Percentiles rank a stretch among this genome's conserved stretches.
Conservation (phyloP, 2,888 invertebrate genomes). For the Elegia similella region DNA sequence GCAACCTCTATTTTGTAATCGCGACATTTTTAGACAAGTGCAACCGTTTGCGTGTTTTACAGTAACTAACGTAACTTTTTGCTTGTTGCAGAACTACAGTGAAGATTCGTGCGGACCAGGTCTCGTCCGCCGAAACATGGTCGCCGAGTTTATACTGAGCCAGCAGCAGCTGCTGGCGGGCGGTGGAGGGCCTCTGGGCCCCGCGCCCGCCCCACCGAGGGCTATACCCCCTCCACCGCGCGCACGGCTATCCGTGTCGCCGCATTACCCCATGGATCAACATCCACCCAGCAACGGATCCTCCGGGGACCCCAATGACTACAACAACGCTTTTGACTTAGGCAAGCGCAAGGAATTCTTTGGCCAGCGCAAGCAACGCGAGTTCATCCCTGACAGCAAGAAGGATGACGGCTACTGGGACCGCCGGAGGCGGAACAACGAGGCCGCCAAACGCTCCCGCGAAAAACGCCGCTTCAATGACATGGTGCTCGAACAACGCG, state of each 20-base stretch:
- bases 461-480: slow-evolving; percentile 98
- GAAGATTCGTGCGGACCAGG: slow-evolving; percentile 75
- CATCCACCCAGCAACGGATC: slow-evolving; percentile 49
- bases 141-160: slow-evolving; percentile 92
- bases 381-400: slow-evolving; percentile 97
- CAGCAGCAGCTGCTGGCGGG: slow-evolving; percentile 80
- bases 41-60: slow-evolving; percentile 43
- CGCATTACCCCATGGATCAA: slow-evolving; percentile 76
- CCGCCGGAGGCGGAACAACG: slow-evolving; percentile 96
- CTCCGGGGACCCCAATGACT: slow-evolving; percentile 56
- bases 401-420: slow-evolving; percentile 99
- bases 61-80: slow-evolving; percentile 55
- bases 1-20: slow-evolving; percentile 64
- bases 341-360: slow-evolving; percentile 91
- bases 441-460: slow-evolving; percentile 97
- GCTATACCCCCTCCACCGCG: slow-evolving; percentile 47
- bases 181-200: slow-evolving; percentile 60
- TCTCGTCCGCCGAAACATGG: slow-evolving; percentile 88
- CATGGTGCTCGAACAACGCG: slow-evolving; percentile 96
- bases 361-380: slow-evolving; percentile 95
- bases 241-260: slow-evolving; percentile 66
- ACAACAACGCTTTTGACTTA: slow-evolving; percentile 78
- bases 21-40: slow-evolving; percentile 52
- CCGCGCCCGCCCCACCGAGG: slow-evolving; percentile 44
- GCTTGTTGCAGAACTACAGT: slow-evolving; percentile 74